A percentile compares a stretch with the other conserved stretches of the same genome.
These are phyloP conservation scores for Elegia similella DNA, from an alignment of 2,888 invertebrate genomes.

Conservation along the genomic window DNA sequence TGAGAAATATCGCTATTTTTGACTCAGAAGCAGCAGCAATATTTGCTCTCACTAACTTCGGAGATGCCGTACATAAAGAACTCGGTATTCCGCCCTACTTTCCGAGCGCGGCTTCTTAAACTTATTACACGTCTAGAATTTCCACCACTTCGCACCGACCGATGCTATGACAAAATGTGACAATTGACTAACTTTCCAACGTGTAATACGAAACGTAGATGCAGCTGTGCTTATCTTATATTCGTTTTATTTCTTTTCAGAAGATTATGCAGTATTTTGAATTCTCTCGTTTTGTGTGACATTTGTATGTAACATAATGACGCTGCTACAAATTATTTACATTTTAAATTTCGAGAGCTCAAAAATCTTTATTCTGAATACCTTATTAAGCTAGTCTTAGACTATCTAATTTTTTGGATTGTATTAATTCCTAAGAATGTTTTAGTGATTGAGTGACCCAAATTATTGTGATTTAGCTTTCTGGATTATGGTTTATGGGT, in stretches of 20 bases:
- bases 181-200: background rate
- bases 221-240: background rate
- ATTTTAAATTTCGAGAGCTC: too few species aligned
- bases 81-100: slow-evolving; percentile 3
- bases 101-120: slow-evolving; percentile 4
- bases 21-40: too few species aligned
- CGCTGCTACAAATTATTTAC: too few species aligned
- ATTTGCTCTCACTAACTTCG: background rate
- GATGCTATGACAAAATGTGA: background rate
- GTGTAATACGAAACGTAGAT: background rate
- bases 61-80: background rate
- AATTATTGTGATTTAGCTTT: too few species aligned
- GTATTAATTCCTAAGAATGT: too few species aligned
- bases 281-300: background rate
- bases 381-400: too few species aligned
- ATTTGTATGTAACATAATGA: too few species aligned
- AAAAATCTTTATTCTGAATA: too few species aligned
- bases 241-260: background rate
- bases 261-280: background rate
- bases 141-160: background rate
- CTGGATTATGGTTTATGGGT: too few species aligned
- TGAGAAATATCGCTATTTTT: too few species aligned
- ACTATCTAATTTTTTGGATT: too few species aligned
- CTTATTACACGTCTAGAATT: background rate
- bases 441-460: too few species aligned